These are phyloP conservation scores for Synanthedon myopaeformis DNA, from an alignment of 2,888 invertebrate species.

Conservation along the genomic window DNA sequence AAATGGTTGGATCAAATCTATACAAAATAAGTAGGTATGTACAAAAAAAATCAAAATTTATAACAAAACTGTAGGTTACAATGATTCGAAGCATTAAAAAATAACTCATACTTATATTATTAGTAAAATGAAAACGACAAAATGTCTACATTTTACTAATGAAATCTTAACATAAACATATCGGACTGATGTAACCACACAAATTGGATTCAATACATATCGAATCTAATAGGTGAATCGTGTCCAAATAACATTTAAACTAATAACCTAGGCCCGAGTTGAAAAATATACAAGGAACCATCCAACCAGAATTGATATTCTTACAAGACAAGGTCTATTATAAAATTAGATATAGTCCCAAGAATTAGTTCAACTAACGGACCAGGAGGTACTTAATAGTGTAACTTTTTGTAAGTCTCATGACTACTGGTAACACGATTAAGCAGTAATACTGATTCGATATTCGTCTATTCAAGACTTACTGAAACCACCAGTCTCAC, in stretches of 20 bases:
- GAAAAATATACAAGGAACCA: conserved; percentile 21
- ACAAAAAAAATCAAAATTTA: conserved; percentile 14
- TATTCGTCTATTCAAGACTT: conserved; percentile 34
- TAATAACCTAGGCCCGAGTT: conserved; percentile 35
- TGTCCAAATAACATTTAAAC: conserved; percentile 27
- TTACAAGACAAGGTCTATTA: conserved; percentile 2
- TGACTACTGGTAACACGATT: no score
- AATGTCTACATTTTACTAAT: background rate
- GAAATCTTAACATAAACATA: conserved; percentile 1
- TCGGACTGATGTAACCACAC: conserved; percentile 32
- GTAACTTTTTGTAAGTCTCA: no score
- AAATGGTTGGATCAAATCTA: conserved; percentile 2
- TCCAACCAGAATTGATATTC: conserved; percentile 16
- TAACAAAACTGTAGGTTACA: conserved; percentile 6
- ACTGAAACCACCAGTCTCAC: conserved; percentile 41
- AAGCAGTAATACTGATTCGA: conserved; percentile 4
- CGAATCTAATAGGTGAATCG: conserved; percentile 47
- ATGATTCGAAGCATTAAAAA: conserved; percentile 1
- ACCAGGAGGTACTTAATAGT: conserved; percentile 15
- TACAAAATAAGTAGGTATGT: conserved; percentile 14
- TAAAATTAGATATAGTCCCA: conserved; percentile 17
- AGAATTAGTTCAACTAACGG: conserved; percentile 27
- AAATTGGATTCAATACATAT: conserved; percentile 40
- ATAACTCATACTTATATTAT: background rate
- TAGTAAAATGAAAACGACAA: background rate